Evolutionary conservation across 2,888 invertebrate species (phyloP).

Genomic region (Aphidoletes aphidimyza): DNA sequence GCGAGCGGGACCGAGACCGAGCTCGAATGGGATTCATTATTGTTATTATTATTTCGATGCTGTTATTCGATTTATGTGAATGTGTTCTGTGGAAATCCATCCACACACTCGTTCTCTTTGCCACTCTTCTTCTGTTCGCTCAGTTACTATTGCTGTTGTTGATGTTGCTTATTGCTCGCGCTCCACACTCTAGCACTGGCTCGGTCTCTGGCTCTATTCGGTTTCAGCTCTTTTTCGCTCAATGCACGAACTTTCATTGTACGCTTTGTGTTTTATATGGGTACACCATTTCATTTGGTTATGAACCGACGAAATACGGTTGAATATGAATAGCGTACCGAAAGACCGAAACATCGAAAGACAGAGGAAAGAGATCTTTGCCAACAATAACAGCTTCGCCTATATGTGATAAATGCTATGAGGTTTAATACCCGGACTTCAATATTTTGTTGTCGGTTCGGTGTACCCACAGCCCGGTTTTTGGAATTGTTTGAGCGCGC

Average conservation of each 20-base stretch:
- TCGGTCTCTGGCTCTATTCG: neutral
- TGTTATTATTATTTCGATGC: conserved; percentile 46
- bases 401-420: conserved; percentile 33
- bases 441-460: neutral
- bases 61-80: conserved; percentile 51
- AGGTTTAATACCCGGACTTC: conserved; percentile 45
- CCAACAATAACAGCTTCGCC: neutral
- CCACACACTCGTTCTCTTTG: neutral
- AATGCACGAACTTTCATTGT: conserved; percentile 51
- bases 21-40: conserved; percentile 46
- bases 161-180: neutral
- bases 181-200: too few species aligned
- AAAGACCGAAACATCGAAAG: neutral
- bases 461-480: conserved; percentile 27
- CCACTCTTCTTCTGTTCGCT: neutral
- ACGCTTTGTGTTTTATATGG: conserved; percentile 37
- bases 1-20: neutral
- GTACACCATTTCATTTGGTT: conserved; percentile 35
- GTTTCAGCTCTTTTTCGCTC: neutral
- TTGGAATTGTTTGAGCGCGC: too few species aligned
- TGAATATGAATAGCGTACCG: neutral
- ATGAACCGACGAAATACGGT: neutral
- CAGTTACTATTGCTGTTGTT: neutral
- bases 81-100: conserved; percentile 47
- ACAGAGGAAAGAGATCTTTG: conserved; percentile 5